phyloP scores from a whole-genome alignment of 30 jellyfish, hydroid and myxozoan species.

The Phacellophora camtschatica region DNA sequence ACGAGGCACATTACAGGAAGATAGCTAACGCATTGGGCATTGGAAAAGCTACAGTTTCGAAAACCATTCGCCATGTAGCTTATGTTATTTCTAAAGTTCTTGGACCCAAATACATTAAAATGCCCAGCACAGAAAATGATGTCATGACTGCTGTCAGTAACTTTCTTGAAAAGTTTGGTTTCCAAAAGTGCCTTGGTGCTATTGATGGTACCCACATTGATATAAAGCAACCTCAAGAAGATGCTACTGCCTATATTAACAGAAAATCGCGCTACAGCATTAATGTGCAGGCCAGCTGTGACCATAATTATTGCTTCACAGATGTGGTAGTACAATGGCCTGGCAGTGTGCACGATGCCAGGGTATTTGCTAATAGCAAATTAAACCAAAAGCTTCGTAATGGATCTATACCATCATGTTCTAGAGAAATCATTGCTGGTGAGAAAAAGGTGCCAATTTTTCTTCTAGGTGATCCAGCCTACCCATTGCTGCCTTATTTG shows the following conservation, averaged over 20 bases:
- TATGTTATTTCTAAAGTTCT: not conserved
- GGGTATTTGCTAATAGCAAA: not conserved
- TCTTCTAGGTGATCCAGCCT: constrained; percentile 36
- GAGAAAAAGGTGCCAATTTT: constrained; percentile 7
- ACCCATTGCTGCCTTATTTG: constrained; percentile 27
- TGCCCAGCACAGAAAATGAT: not conserved
- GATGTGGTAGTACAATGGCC: constrained; percentile 48
- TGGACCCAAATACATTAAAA: not conserved
- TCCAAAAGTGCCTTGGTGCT: not conserved
- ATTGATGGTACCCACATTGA: not conserved
- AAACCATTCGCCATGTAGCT: not conserved
- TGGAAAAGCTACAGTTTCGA: not conserved
- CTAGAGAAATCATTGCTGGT: constrained; percentile 1
- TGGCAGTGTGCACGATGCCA: constrained; percentile 67
- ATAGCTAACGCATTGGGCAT: too few relatives aligned
- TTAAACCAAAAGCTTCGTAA: not conserved
- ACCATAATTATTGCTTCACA: constrained; percentile 26
- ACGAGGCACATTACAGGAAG: too few relatives aligned
- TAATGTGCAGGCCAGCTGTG: constrained; percentile 41
- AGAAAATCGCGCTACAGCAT: constrained; percentile 17
- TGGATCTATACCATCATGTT: constrained; percentile 20
- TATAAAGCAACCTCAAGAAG: not conserved
- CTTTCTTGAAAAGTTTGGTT: not conserved
- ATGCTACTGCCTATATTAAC: not conserved
- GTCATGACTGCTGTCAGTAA: not conserved